A percentile compares a stretch with the other conserved stretches of the same genome.
phyloP scores from a whole-genome alignment of 1,140 invertebrate species.

The Belonocnema kinseyi region DNA sequence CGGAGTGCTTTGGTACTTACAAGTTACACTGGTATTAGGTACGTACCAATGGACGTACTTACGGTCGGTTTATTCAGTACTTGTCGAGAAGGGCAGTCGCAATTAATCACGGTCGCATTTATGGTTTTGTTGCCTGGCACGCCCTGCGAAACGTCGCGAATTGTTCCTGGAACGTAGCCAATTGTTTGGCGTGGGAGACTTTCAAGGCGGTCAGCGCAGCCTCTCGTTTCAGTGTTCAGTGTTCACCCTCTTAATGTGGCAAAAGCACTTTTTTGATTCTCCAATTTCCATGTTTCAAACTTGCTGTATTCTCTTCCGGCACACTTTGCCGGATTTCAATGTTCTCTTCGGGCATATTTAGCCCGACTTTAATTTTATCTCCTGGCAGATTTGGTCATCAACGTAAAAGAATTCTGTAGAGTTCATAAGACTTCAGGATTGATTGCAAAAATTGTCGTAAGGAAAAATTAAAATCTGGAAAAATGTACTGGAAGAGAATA shows the following conservation, averaged over 20 bases:
- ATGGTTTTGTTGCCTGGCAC: slow-evolving; percentile 56
- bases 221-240: background rate
- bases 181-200: slow-evolving; percentile 51
- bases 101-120: slow-evolving; percentile 63
- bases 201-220: background rate
- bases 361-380: too few relatives aligned
- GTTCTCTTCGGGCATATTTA: too few relatives aligned
- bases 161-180: slow-evolving; percentile 60
- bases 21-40: slow-evolving; percentile 43
- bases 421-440: too few relatives aligned
- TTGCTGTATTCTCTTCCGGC: too few relatives aligned
- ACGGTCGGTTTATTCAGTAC: slow-evolving; percentile 45
- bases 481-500: too few relatives aligned
- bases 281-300: too few relatives aligned
- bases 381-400: too few relatives aligned
- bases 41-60: slow-evolving; percentile 31
- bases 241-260: background rate
- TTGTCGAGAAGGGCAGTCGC: slow-evolving; percentile 36
- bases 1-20: slow-evolving; percentile 40
- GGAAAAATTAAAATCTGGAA: too few relatives aligned
- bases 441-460: too few relatives aligned
- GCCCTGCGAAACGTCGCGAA: slow-evolving; percentile 47
- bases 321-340: too few relatives aligned
- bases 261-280: background rate
- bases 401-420: too few relatives aligned